Evolutionary conservation across 1,140 invertebrate genomes (phyloP), one percentile per base, ranked within the genome.

Genomic region (Cherax quadricarinatus): DNA sequence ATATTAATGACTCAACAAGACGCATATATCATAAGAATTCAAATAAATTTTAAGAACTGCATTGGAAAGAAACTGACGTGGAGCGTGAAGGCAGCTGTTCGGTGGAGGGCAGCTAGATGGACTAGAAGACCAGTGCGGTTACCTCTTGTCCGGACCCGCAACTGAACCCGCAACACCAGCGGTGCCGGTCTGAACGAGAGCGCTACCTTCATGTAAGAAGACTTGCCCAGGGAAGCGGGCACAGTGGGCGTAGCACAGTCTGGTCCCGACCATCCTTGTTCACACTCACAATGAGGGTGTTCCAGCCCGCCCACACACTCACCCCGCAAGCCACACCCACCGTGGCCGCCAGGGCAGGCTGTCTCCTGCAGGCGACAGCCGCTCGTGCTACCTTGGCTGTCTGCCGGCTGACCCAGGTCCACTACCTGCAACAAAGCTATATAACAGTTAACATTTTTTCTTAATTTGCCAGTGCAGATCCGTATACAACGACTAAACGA

Each of bases 391-490:
- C 81, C 88, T 12, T 84, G 57, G 48, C 88, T 90, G 81, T 90
- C 53, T 16, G 81, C n/a, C 53, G 88, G 81, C 48, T 90, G 62
- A 16, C 88, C 88, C 30, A 90, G 66, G 53, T 90, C 88, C 88
- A 90, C 80, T 5, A 90, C 24, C 88, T 90, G 81, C 62, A 90
- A 81, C 51, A 57, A 60, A 81, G 51, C 70, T 75, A 51, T 51
- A 21, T 12, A 48, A 73, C 24, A 85, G 18, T 57, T 41, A 6
- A 7, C 9, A n/a, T 1, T 60, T 16, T 24, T 1, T 62, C 18
- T 48, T 6, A 18, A 21, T 48, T 16, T n/a, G 66, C 14, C 66
- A 70, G n/a, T 70, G 66, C 3, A 3, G 66, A 48, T 18, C 24
- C 21, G 16, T 10, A 1, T 51, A 30, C 3, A 30, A 49, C 48